phyloP scores from a whole-genome alignment of 2,113 vertebrate genomes.

The Glaucidium brasilianum region DNA sequence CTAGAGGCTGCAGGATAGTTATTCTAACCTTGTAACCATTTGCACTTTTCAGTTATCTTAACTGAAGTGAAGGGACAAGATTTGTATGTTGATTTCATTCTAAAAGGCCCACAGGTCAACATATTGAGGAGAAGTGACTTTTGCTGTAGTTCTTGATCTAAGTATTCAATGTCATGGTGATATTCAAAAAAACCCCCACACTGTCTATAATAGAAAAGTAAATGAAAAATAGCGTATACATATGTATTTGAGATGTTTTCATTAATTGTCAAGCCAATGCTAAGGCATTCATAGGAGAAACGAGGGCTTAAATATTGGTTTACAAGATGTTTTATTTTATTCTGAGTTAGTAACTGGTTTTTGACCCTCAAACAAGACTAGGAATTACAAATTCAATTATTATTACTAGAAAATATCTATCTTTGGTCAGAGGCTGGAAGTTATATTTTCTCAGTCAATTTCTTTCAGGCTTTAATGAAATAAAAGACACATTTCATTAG shows the following conservation, averaged over 20 bases:
- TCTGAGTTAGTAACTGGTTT: not conserved
- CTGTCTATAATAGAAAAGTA: not conserved
- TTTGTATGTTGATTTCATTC: constrained; percentile 11
- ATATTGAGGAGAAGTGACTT: not conserved
- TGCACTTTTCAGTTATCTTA: constrained; percentile 39
- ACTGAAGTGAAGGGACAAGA: not conserved
- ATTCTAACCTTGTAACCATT: not conserved
- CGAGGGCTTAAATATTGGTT: not conserved
- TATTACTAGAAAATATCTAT: not conserved
- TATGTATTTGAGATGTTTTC: not conserved
- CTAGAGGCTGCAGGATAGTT: not conserved
- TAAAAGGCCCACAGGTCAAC: constrained; percentile 4
- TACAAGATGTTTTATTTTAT: not conserved
- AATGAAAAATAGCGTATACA: not conserved
- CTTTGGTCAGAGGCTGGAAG: not conserved
- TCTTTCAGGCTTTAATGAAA: not conserved
- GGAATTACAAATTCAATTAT: not conserved
- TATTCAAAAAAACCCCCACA: not conserved
- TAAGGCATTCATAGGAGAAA: not conserved
- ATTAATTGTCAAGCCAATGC: not conserved
- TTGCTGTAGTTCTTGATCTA: not conserved
- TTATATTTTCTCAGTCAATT: not conserved
- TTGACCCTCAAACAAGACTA: constrained; percentile 15
- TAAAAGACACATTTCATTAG: not conserved
- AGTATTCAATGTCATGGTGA: not conserved